Evolutionary conservation across 2,797 vertebrate species (phyloP).

Genomic region (Nyctibius grandis): DNA sequence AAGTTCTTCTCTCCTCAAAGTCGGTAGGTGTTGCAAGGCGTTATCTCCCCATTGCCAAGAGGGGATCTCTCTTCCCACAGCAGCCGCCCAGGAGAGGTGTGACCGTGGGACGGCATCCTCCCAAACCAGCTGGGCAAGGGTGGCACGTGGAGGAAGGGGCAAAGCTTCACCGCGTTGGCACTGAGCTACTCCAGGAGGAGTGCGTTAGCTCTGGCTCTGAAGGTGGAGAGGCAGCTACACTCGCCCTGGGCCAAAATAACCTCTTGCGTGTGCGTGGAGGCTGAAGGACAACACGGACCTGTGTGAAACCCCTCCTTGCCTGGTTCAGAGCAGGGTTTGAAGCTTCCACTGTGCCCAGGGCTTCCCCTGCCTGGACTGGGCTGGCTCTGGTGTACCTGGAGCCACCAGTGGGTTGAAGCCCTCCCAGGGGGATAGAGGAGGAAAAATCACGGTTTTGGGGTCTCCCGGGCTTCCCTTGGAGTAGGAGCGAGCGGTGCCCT

Average conservation of each 20-base stretch:
- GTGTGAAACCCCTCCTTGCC: background rate
- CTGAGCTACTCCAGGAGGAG: background rate
- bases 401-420: background rate
- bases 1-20: background rate
- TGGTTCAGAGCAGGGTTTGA: background rate
- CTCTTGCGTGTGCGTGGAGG: rapidly evolving
- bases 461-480: rapidly evolving
- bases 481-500: rapidly evolving
- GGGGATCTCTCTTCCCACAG: background rate
- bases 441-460: background rate
- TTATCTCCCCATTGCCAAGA: background rate
- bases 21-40: background rate
- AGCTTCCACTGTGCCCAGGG: background rate
- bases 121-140: background rate
- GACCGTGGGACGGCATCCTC: background rate
- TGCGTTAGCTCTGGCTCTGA: background rate
- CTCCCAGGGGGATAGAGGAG: background rate
- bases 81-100: rapidly evolving
- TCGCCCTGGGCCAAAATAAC: rapidly evolving
- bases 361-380: background rate
- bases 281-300: background rate
- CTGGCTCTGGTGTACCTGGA: background rate
- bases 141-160: background rate
- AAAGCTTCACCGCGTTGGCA: background rate
- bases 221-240: background rate